phyloP scores from a whole-genome alignment of 2,888 invertebrate genomes.

The Sinodicranocentrus sp. region DNA sequence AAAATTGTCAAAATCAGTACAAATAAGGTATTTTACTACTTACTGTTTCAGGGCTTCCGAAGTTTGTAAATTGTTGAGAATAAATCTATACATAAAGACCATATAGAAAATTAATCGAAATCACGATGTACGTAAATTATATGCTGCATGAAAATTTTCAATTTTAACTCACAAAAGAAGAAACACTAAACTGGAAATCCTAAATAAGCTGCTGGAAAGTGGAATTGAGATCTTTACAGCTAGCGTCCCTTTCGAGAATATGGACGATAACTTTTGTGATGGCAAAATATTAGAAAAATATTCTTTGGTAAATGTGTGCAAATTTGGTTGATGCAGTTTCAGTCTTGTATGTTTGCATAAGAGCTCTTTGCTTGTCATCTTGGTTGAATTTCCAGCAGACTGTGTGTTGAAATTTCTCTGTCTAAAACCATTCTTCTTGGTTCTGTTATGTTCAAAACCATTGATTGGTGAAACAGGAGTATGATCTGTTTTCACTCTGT shows the following conservation, averaged over 20 bases:
- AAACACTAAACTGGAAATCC: slow-evolving; percentile 4
- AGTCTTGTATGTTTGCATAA: slow-evolving; percentile 29
- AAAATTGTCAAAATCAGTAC: no score
- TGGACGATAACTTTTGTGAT: not conserved
- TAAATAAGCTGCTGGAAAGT: slow-evolving; percentile 15
- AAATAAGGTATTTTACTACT: no score
- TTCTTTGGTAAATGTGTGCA: slow-evolving; percentile 37
- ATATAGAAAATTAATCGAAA: not conserved
- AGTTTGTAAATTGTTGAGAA: not conserved
- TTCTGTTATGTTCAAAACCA: no score
- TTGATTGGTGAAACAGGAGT: not conserved
- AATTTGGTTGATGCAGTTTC: not conserved
- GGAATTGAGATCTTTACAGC: slow-evolving; percentile 33
- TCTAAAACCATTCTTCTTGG: no score
- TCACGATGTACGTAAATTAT: not conserved
- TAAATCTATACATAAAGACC: not conserved
- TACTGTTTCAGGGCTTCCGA: slow-evolving; percentile 7
- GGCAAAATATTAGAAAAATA: slow-evolving; percentile 18
- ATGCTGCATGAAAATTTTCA: not conserved
- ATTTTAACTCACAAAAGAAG: slow-evolving; percentile 30
- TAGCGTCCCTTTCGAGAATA: no score
- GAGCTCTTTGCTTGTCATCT: not conserved
- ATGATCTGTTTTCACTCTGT: not conserved
- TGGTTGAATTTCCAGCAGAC: no score
- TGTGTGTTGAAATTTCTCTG: no score